Percentiles rank a stretch among this genome's conserved stretches.
Evolutionary conservation across 2,888 invertebrate genomes (phyloP).

Genomic region (Andrena flavipes): DNA sequence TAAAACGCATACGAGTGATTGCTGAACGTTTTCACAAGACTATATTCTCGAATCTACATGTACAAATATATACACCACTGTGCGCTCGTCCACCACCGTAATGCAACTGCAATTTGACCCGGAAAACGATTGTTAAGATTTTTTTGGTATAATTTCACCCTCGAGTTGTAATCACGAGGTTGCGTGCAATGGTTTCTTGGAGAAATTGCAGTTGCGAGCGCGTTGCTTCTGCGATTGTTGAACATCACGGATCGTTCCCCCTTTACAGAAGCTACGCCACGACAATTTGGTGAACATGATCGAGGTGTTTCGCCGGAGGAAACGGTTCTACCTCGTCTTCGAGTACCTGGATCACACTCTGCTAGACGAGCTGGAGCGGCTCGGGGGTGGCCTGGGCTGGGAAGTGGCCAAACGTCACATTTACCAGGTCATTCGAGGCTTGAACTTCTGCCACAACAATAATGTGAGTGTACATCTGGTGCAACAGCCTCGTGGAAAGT

Average conservation of each 20-base stretch:
- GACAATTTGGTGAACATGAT: constrained; percentile 95
- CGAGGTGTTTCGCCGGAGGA: constrained; percentile 94
- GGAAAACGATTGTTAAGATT: too few species aligned
- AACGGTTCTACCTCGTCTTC: constrained; percentile 94
- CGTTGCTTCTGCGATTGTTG: too few species aligned
- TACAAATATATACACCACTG: too few species aligned
- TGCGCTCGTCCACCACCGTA: too few species aligned
- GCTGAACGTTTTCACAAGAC: too few species aligned
- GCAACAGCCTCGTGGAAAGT: background rate
- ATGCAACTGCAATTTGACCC: too few species aligned
- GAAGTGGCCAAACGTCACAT: constrained; percentile 91
- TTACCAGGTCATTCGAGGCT: constrained; percentile 92
- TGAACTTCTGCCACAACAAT: constrained; percentile 93
- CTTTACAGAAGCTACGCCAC: constrained; percentile 91
- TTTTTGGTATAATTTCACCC: too few species aligned
- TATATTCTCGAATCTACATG: too few species aligned
- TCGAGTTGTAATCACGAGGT: too few species aligned
- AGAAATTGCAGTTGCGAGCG: too few species aligned
- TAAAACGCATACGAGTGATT: too few species aligned
- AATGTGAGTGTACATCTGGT: constrained; percentile 87
- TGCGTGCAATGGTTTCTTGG: too few species aligned
- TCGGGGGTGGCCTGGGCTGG: constrained; percentile 90
- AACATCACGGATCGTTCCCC: background rate
- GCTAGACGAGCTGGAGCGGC: constrained; percentile 92
- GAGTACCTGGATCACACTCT: constrained; percentile 95